A percentile compares a stretch with the other conserved stretches of the same genome.
These are phyloP conservation scores for Limnephilus marmoratus DNA, from an alignment of 2,888 invertebrate genomes.

Conservation along the genomic window DNA sequence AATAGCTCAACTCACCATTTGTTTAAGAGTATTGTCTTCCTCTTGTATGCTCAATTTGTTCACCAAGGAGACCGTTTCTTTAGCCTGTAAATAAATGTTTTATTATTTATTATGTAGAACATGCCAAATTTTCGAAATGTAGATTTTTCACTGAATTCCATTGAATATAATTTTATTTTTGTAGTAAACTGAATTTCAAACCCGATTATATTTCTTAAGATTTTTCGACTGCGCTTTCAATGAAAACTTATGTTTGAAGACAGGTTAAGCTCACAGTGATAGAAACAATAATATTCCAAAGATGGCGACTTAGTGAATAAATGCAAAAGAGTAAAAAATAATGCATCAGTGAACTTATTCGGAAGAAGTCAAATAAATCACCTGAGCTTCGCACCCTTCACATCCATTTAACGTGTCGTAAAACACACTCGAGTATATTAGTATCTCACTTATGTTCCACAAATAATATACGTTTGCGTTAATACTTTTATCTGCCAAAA, in stretches of 20 bases:
- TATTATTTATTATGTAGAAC: background rate
- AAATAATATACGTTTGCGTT: too few species aligned
- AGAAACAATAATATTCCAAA: background rate
- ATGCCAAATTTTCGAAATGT: too few species aligned
- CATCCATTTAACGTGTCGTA: background rate
- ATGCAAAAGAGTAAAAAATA: background rate
- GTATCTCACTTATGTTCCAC: background rate
- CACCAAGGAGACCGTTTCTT: background rate
- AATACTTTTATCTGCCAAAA: too few species aligned
- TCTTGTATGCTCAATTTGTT: background rate
- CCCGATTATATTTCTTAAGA: background rate
- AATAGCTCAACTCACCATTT: background rate
- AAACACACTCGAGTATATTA: background rate
- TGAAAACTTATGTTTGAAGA: background rate
- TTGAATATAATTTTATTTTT: too few species aligned
- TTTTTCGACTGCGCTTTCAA: background rate
- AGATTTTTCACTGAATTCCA: too few species aligned
- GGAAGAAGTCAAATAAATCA: background rate
- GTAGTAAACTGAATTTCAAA: too few species aligned
- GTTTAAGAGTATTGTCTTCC: background rate
- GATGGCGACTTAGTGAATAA: too few species aligned
- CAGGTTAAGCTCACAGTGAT: background rate
- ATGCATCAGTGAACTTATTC: background rate
- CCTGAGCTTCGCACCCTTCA: constrained; percentile 12
- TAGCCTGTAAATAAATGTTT: background rate